Base-by-base conservation (phyloP, 2,888 invertebrate species). In the Tyria jacobaeae region DNA sequence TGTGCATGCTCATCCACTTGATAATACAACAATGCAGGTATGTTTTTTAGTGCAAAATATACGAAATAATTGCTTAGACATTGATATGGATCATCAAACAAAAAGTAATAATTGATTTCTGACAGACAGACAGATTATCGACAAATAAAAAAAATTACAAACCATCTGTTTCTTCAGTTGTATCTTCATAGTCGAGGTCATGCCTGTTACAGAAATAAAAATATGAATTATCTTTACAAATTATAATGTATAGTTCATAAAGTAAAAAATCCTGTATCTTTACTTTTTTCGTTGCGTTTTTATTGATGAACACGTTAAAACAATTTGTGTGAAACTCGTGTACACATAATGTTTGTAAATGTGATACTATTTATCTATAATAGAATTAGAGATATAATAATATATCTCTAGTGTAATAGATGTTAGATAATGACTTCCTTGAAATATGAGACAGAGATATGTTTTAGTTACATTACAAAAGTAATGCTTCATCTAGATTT, bases 141-240 rank as follows among this genome's bases (percentile, higher is more conserved):
- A 49, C 27, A 4, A 48, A n/a, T 35, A 57, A 39, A 49, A 52
- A 52, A 57, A 55, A 55, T 31, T 35, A 27, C 35, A 56, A 47
- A 48, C 27, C 37, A 49, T 2, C 24, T 57, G 39, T 27, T 27
- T 39, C 48, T 49, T 57, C 57, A 49, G 57, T 49, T 49, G 57
- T 37, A 39, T 57, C 37, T 49, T 24, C 57, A 27, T 15, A 49
- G 48, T 37, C 37, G 57, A 57, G 47, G 57, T 25, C 27, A 37
- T 50, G 31, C 57, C 15, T 31, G 31, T 41, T 31, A 27, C 31
- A 31, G 9, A 41, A 50, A 49, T 31, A 6, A 31, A 31, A 31
- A 31, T 6, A 27, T 27, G 37, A 50, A 50, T 21, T 21, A 47
- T 15, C 39, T 41, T 57, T 21, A 41, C 15, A 39, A 57, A 10